These are phyloP conservation scores for Tolypeutes matacus DNA, from an alignment of 2,797 vertebrate species.

Conservation along the genomic window DNA sequence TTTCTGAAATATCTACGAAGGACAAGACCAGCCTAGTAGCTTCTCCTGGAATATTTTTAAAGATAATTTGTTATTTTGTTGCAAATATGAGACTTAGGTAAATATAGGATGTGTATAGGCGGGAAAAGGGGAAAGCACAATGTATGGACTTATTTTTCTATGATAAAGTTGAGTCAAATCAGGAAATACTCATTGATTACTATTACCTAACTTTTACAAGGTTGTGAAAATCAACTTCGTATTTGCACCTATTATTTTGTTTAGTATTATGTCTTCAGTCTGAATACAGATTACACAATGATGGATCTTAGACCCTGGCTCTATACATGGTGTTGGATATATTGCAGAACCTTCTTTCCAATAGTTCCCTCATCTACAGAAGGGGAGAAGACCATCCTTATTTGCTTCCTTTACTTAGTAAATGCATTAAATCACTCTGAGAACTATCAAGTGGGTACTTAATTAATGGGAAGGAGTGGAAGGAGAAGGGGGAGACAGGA, in stretches of 20 bases:
- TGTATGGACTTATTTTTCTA: neutral
- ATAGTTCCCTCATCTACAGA: neutral
- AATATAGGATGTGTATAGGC: too few species aligned
- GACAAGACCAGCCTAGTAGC: neutral
- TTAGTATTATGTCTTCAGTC: neutral
- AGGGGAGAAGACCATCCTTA: neutral
- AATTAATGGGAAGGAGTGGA: neutral
- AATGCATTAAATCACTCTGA: neutral
- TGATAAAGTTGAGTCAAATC: neutral
- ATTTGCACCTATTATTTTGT: neutral
- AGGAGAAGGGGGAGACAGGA: neutral
- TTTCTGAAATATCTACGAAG: slow-evolving; percentile 43
- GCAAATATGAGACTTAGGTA: neutral
- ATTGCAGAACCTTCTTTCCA: neutral
- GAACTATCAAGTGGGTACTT: neutral
- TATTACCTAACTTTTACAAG: neutral
- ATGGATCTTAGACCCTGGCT: neutral
- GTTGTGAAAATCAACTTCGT: neutral
- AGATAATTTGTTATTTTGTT: neutral
- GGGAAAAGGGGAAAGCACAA: neutral
- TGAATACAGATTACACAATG: neutral
- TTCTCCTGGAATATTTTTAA: neutral
- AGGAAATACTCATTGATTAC: neutral
- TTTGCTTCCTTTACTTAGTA: neutral
- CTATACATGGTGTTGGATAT: neutral